Evolutionary conservation across 1,140 invertebrate genomes (phyloP).

Genomic region (Adelges cooleyi): DNA sequence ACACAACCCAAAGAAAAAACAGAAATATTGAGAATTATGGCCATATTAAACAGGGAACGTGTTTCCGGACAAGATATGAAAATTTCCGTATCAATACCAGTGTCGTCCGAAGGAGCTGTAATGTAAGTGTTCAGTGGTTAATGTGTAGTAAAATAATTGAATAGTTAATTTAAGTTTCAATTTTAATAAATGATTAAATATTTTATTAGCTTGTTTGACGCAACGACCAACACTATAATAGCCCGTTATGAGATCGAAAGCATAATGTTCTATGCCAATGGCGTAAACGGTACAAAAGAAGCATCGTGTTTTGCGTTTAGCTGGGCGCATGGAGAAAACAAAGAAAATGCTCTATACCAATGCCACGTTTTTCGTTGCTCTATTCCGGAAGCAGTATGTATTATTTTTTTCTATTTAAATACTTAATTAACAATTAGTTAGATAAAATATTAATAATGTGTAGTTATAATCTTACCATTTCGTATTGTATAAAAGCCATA

Average conservation of each 20-base stretch:
- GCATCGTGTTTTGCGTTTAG: slow-evolving; percentile 94
- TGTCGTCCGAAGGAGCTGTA: slow-evolving; percentile 70
- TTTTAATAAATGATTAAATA: slow-evolving; percentile 8
- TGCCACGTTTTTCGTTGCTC: slow-evolving; percentile 96
- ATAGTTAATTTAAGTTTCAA: too few species aligned
- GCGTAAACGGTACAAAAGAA: slow-evolving; percentile 68
- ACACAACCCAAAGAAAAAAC: slow-evolving; percentile 84
- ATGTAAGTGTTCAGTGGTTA: slow-evolving; percentile 62
- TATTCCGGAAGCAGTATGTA: slow-evolving; percentile 91
- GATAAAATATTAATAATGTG: too few species aligned
- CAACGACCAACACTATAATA: slow-evolving; percentile 68
- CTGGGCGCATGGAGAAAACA: slow-evolving; percentile 81
- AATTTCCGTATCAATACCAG: slow-evolving; percentile 81
- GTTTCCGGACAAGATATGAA: slow-evolving; percentile 57
- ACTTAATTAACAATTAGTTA: too few species aligned
- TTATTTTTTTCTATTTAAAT: slow-evolving; percentile 31
- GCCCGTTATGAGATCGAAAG: slow-evolving; percentile 80
- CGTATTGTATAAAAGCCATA: too few species aligned
- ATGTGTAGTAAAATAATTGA: slow-evolving; percentile 16
- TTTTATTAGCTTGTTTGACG: slow-evolving; percentile 70
- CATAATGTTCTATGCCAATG: slow-evolving; percentile 89
- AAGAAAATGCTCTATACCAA: slow-evolving; percentile 82
- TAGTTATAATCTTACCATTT: too few species aligned
- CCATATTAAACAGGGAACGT: slow-evolving; percentile 70
- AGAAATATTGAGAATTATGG: slow-evolving; percentile 94